Percentiles rank a stretch among this genome's conserved stretches.
These are phyloP conservation scores for Caracal caracal DNA, from an alignment of 2,113 vertebrate species.

Conservation along the genomic window DNA sequence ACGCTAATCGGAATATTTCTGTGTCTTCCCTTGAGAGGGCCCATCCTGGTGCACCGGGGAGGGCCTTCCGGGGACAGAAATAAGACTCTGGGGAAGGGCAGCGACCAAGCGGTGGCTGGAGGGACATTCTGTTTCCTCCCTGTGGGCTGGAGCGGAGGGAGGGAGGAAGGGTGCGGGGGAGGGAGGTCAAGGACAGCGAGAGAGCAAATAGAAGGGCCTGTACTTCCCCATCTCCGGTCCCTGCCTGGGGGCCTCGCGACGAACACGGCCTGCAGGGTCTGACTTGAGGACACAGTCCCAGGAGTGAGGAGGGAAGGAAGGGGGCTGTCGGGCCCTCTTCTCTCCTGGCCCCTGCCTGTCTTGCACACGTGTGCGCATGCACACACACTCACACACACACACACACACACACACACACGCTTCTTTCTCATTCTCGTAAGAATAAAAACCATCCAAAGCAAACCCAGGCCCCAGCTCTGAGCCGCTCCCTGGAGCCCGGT, in stretches of 20 bases:
- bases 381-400: no score
- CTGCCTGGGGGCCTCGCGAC: rapidly evolving
- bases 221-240: neutral
- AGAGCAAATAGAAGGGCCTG: neutral
- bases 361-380: no score
- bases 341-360: neutral
- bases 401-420: no score
- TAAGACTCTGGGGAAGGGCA: neutral
- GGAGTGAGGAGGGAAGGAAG: neutral
- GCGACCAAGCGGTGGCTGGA: neutral
- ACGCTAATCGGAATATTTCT: neutral
- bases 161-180: neutral
- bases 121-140: neutral
- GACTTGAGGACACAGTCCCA: constrained; percentile 43
- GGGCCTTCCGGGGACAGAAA: neutral
- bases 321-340: neutral
- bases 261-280: neutral
- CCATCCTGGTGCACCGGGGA: neutral
- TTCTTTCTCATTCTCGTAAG: constrained; percentile 47
- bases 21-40: neutral
- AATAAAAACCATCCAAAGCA: constrained; percentile 66
- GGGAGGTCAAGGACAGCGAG: rapidly evolving
- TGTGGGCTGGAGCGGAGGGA: neutral
- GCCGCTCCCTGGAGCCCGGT: neutral
- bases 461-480: neutral